Percentiles rank a stretch among this genome's conserved stretches.
phyloP scores from a whole-genome alignment of 1,140 invertebrate genomes.

The Bursaphelenchus mucronatus region DNA sequence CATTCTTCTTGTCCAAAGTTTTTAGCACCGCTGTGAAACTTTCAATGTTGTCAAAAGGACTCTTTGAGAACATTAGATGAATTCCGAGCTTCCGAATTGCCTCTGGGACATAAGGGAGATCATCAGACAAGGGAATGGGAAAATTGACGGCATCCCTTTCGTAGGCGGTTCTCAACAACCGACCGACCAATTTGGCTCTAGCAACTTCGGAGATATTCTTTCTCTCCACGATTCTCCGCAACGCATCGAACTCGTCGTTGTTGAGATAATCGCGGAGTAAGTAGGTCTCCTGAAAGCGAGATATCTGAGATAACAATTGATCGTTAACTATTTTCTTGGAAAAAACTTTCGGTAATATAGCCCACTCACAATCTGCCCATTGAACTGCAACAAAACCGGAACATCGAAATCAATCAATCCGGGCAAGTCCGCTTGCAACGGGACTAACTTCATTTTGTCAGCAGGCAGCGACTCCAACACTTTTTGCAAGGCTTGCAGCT shows the following conservation, averaged over 20 bases:
- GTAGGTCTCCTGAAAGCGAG: conserved; percentile 34
- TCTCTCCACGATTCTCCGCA: conserved; percentile 16
- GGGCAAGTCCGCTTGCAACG: conserved; percentile 31
- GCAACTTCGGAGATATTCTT: conserved; percentile 29
- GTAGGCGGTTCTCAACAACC: conserved; percentile 30
- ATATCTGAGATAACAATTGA: background rate
- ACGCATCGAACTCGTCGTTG: conserved; percentile 25
- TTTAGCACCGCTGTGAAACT: conserved; percentile 8
- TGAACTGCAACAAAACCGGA: conserved; percentile 40
- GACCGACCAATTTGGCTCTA: conserved; percentile 34
- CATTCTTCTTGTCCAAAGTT: background rate
- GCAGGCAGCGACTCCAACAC: conserved; percentile 23
- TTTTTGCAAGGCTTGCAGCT: conserved; percentile 21
- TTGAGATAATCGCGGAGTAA: conserved; percentile 31
- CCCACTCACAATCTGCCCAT: conserved; percentile 32
- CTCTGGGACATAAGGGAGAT: conserved; percentile 27
- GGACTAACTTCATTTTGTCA: conserved; percentile 29
- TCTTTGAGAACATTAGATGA: conserved; percentile 27
- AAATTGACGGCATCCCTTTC: conserved; percentile 29
- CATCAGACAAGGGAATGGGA: conserved; percentile 32
- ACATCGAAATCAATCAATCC: conserved; percentile 38
- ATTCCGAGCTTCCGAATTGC: conserved; percentile 33
- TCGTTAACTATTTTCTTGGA: background rate
- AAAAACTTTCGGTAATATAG: background rate
- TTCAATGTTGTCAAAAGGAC: conserved; percentile 18